phyloP scores from a whole-genome alignment of 2,888 invertebrate species.

The Tanytarsus gracilentus region DNA sequence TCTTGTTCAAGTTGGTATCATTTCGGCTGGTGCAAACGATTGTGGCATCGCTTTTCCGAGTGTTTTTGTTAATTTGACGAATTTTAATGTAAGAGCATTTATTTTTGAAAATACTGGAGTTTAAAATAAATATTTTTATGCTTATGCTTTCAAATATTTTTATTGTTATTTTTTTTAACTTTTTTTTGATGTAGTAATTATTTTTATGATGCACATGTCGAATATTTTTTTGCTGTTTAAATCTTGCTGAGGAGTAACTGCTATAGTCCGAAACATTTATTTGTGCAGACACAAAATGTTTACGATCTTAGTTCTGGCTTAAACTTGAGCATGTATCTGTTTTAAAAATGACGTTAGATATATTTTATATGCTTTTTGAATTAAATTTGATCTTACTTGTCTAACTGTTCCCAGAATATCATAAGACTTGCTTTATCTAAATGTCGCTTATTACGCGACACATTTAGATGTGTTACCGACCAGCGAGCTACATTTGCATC shows the following conservation, averaged over 20 bases:
- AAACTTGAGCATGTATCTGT: conserved; percentile 77
- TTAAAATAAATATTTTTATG: too few species aligned
- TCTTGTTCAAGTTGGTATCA: conserved; percentile 21
- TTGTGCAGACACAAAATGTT: too few species aligned
- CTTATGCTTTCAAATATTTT: too few species aligned
- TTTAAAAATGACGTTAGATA: conserved; percentile 41
- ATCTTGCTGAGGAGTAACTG: too few species aligned
- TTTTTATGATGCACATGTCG: too few species aligned
- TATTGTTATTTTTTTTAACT: too few species aligned
- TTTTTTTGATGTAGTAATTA: too few species aligned
- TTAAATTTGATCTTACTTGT: conserved; percentile 48
- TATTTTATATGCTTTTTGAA: neutral
- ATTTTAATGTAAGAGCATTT: conserved; percentile 9
- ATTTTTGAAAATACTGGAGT: conserved; percentile 15
- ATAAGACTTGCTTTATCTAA: conserved; percentile 91
- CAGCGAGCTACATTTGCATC: conserved; percentile 93
- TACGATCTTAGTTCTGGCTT: conserved; percentile 77
- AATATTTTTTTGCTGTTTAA: too few species aligned
- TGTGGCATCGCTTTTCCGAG: conserved; percentile 20
- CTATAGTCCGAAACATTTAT: too few species aligned
- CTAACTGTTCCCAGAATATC: conserved; percentile 94
- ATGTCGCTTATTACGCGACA: conserved; percentile 90
- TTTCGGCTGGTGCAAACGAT: neutral
- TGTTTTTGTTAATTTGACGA: conserved; percentile 15
- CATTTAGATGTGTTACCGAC: conserved; percentile 88